phyloP scores from a whole-genome alignment of 2,797 vertebrate species.

The Enteromius viviparus region DNA sequence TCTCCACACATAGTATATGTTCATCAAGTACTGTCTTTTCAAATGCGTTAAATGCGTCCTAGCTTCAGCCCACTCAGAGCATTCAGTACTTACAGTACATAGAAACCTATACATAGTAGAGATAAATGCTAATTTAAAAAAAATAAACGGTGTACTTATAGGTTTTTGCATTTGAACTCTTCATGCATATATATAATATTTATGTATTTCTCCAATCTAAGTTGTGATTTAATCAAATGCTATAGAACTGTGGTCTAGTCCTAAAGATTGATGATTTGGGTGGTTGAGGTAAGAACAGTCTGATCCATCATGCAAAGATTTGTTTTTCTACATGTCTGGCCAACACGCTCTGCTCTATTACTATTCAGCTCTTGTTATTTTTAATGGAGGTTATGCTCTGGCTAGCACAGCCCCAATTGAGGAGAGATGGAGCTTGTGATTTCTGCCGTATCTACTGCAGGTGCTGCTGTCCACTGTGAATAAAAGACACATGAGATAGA shows the following conservation, averaged over 20 bases:
- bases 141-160: too few species aligned
- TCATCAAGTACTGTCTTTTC: too few species aligned
- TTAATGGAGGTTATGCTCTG: slow-evolving; percentile 68
- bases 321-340: slow-evolving; percentile 41
- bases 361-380: slow-evolving; percentile 70
- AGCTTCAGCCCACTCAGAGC: too few species aligned
- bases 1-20: too few species aligned
- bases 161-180: too few species aligned
- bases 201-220: not conserved
- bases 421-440: slow-evolving; percentile 70
- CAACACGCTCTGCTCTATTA: slow-evolving; percentile 57
- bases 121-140: too few species aligned
- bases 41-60: too few species aligned
- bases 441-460: slow-evolving; percentile 66
- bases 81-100: too few species aligned
- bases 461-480: slow-evolving; percentile 69
- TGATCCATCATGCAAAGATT: slow-evolving; percentile 50
- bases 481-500: slow-evolving; percentile 66
- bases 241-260: not conserved
- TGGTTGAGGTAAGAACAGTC: slow-evolving; percentile 38
- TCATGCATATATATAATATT: not conserved
- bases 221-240: slow-evolving; percentile 3
- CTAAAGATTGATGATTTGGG: not conserved
- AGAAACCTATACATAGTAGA: too few species aligned
- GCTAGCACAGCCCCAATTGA: slow-evolving; percentile 57